Percentiles rank a stretch among this genome's conserved stretches.
Evolutionary conservation across 2,113 vertebrate genomes (phyloP).

Genomic region (Dasyurus viverrinus): DNA sequence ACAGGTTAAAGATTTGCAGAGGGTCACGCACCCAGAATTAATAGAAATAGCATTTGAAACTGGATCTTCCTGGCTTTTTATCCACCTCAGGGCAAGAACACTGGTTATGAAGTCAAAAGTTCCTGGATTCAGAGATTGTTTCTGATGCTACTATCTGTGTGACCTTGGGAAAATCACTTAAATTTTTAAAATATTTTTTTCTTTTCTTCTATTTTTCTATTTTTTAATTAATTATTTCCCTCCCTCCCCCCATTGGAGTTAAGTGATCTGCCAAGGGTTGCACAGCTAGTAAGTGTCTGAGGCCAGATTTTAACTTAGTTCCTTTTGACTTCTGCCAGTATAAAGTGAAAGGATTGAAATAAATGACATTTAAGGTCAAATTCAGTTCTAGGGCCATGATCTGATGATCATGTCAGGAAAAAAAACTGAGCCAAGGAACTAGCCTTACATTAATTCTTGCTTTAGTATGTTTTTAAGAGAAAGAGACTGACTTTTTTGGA

Average conservation of each 20-base stretch:
- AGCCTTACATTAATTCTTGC: neutral
- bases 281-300: neutral
- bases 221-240: too few species aligned
- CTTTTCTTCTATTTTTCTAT: too few species aligned
- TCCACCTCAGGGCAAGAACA: neutral
- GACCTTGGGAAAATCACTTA: neutral
- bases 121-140: neutral
- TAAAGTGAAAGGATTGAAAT: neutral
- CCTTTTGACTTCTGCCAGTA: neutral
- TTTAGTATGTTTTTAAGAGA: neutral
- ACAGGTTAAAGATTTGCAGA: neutral
- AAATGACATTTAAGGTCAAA: slow-evolving; percentile 1
- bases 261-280: neutral
- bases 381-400: neutral
- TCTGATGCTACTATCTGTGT: neutral
- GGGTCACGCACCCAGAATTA: neutral
- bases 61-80: neutral
- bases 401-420: neutral
- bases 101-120: neutral
- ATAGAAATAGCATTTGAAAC: neutral
- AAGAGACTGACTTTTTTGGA: slow-evolving; percentile 1
- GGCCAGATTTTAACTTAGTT: neutral
- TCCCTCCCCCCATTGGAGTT: neutral
- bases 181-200: too few species aligned
- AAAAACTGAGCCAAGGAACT: neutral